phyloP scores from a whole-genome alignment of 2,113 vertebrate genomes.

The Ranitomeya variabilis region DNA sequence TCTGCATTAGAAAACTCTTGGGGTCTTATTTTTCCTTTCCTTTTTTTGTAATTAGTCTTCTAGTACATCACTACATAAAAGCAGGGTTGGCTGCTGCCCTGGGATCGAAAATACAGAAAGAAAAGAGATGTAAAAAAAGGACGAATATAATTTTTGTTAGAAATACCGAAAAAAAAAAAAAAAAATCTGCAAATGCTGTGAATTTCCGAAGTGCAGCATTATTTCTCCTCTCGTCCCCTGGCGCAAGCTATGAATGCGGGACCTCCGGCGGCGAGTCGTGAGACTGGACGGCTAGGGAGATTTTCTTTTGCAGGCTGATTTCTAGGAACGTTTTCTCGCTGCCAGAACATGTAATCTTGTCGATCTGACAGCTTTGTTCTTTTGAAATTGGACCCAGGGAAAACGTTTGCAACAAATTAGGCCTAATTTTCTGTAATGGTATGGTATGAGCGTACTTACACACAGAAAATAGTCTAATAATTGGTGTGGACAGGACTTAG shows the following conservation, averaged over 20 bases:
- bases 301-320: not conserved
- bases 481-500: not conserved
- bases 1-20: constrained; percentile 23
- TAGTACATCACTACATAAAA: not conserved
- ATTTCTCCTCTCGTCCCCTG: not conserved
- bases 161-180: not conserved
- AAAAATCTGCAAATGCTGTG: not conserved
- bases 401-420: constrained; percentile 23
- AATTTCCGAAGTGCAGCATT: not conserved
- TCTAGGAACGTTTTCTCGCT: not conserved
- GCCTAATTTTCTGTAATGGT: constrained; percentile 13
- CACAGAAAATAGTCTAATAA: not conserved
- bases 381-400: constrained; percentile 3
- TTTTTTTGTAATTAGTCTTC: constrained; percentile 16
- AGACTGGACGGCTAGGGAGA: not conserved
- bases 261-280: not conserved
- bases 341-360: not conserved
- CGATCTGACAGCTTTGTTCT: constrained; percentile 14
- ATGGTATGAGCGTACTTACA: not conserved
- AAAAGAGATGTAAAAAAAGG: not conserved
- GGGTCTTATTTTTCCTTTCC: not conserved
- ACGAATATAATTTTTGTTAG: not conserved
- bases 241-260: not conserved
- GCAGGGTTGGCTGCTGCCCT: not conserved
- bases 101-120: not conserved